Evolutionary conservation across 2,888 invertebrate species (phyloP).

Genomic region (Corbicula japonica): DNA sequence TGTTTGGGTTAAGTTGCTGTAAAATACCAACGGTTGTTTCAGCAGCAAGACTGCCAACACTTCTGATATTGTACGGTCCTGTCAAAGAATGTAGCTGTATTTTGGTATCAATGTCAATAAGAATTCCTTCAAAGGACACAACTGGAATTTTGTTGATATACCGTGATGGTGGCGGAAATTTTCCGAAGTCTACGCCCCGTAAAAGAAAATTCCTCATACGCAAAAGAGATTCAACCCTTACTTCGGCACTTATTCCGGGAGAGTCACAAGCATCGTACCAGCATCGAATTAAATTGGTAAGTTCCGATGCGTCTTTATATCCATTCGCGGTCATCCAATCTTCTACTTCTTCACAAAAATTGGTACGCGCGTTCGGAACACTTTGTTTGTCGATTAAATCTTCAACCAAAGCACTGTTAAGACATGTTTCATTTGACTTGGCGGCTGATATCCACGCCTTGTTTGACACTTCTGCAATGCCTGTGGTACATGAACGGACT

Average conservation of each 20-base stretch:
- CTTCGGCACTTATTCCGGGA: constrained; percentile 20
- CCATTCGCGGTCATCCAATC: constrained; percentile 33
- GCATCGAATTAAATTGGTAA: constrained; percentile 21
- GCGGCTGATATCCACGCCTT: constrained; percentile 17
- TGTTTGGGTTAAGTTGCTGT: constrained; percentile 30
- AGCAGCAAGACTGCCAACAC: constrained; percentile 40
- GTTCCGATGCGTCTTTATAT: constrained; percentile 16
- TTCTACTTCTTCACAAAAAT: constrained; percentile 44
- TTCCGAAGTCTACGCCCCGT: constrained; percentile 15
- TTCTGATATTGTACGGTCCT: constrained; percentile 33
- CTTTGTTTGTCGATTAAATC: constrained; percentile 51
- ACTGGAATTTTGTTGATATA: constrained; percentile 35
- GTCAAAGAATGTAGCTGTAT: constrained; percentile 29
- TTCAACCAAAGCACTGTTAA: constrained; percentile 30
- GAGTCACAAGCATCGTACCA: constrained; percentile 44
- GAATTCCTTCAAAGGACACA: constrained; percentile 40
- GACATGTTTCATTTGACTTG: constrained; percentile 18
- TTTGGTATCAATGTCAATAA: constrained; percentile 45
- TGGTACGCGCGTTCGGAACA: constrained; percentile 41
- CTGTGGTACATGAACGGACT: constrained; percentile 26
- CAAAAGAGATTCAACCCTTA: constrained; percentile 9
- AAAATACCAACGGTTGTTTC: constrained; percentile 46
- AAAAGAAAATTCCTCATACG: constrained; percentile 30
- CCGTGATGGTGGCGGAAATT: too few relatives aligned
- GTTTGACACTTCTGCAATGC: background rate